These are phyloP conservation scores for Tiphia femorata DNA, from an alignment of 2,888 invertebrate genomes.

Conservation along the genomic window DNA sequence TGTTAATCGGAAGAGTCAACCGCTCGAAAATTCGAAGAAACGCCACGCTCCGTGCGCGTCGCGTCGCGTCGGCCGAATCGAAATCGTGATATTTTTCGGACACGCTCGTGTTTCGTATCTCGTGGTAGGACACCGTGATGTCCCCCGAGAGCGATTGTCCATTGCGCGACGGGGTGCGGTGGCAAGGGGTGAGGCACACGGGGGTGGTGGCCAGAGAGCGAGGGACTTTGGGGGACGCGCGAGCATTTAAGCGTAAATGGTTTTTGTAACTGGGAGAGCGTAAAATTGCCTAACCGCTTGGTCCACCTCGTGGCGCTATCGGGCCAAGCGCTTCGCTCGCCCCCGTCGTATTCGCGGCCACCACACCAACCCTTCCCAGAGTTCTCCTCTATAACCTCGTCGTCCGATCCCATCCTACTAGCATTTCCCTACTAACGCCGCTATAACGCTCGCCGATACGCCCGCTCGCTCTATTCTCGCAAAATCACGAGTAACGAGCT, in stretches of 20 bases:
- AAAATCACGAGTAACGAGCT: too few relatives aligned
- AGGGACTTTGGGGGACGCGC: constrained; percentile 52
- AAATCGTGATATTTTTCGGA: constrained; percentile 34
- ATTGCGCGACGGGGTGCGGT: constrained; percentile 41
- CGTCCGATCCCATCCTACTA: constrained; percentile 22
- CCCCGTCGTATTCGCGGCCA: too few relatives aligned
- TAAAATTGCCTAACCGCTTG: constrained; percentile 67
- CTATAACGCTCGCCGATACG: constrained; percentile 21
- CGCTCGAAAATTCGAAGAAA: neutral
- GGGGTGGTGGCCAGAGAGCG: too few relatives aligned
- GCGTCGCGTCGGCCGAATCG: neutral
- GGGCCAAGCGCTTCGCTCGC: constrained; percentile 55
- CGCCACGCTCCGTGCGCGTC: neutral
- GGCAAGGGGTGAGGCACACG: constrained; percentile 33
- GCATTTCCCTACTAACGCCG: constrained; percentile 2
- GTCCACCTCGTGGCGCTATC: constrained; percentile 56
- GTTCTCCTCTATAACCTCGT: too few relatives aligned
- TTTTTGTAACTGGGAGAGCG: constrained; percentile 68
- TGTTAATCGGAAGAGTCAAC: too few relatives aligned
- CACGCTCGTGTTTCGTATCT: constrained; percentile 34
- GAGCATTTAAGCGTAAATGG: constrained; percentile 67
- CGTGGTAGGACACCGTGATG: constrained; percentile 46
- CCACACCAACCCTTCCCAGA: too few relatives aligned
- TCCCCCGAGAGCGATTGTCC: constrained; percentile 47
- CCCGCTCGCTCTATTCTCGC: constrained; percentile 21